Conservation (phyloP, 2,113 vertebrate species). For the Phyllostomus discolor region DNA sequence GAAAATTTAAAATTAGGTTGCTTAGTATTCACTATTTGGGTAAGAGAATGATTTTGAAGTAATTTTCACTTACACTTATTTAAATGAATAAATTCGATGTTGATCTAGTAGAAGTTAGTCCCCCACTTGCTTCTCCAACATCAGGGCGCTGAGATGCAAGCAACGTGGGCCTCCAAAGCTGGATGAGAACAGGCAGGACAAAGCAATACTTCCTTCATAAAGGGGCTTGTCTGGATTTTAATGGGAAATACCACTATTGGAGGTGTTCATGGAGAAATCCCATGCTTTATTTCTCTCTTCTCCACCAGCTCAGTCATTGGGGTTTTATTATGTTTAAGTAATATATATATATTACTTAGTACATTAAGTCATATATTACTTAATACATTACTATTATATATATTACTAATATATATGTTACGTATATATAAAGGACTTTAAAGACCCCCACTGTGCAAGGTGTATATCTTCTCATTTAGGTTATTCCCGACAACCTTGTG, state of each 20-base stretch:
- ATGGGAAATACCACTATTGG: background rate
- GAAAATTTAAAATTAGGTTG: background rate
- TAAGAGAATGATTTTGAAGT: background rate
- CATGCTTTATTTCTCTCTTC: background rate
- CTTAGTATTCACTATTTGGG: background rate
- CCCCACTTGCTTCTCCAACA: background rate
- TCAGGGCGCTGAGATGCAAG: background rate
- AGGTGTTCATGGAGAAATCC: background rate
- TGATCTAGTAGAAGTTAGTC: background rate
- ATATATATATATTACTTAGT: no score
- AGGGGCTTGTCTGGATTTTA: background rate
- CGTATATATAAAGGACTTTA: background rate
- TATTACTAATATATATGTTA: background rate
- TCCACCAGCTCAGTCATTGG: background rate
- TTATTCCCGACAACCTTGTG: background rate
- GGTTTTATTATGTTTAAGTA: background rate
- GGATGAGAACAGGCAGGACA: background rate
- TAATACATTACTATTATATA: no score
- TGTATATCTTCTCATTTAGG: background rate
- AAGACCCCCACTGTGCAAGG: background rate
- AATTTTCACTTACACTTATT: background rate
- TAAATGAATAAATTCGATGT: background rate
- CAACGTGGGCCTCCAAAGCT: background rate
- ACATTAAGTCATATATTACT: no score
- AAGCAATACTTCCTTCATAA: background rate